Conservation (phyloP, 2,797 vertebrate genomes). For the Sebastiscus tertius region DNA sequence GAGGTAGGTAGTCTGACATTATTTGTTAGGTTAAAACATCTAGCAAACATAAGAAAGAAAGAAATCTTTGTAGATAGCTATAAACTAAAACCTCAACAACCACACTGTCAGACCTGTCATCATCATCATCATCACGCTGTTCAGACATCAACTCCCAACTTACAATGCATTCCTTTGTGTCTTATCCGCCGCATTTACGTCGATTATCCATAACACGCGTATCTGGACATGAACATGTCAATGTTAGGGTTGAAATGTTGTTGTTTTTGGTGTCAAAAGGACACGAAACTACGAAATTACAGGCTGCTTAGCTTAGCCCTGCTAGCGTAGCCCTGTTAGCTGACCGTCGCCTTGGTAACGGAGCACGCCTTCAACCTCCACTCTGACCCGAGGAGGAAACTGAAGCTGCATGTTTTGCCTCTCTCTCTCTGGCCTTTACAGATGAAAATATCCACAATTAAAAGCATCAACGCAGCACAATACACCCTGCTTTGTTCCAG, state of each 20-base stretch:
- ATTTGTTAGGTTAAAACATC: background rate
- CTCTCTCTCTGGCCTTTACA: background rate
- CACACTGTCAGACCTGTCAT: constrained; percentile 4
- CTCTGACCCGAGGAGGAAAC: constrained; percentile 77
- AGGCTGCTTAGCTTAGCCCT: constrained; percentile 54
- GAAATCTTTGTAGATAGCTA: background rate
- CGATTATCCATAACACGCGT: constrained; percentile 25
- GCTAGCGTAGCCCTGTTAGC: constrained; percentile 82
- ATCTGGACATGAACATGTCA: constrained; percentile 17
- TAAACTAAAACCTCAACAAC: background rate
- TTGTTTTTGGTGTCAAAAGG: background rate
- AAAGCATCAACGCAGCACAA: background rate
- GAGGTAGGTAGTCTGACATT: too few species aligned
- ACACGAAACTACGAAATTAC: background rate
- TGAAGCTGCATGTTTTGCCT: background rate
- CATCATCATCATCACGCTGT: background rate
- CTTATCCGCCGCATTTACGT: constrained; percentile 17
- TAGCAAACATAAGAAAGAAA: background rate
- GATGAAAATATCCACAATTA: background rate
- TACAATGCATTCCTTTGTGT: constrained; percentile 71
- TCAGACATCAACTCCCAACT: constrained; percentile 38
- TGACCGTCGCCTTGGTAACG: constrained; percentile 91
- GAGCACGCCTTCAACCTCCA: constrained; percentile 81
- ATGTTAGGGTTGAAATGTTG: background rate
- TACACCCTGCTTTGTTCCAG: background rate